These are phyloP conservation scores for Caenorhabditis inopinata DNA, from an alignment of 1,140 invertebrate genomes.

Conservation along the genomic window DNA sequence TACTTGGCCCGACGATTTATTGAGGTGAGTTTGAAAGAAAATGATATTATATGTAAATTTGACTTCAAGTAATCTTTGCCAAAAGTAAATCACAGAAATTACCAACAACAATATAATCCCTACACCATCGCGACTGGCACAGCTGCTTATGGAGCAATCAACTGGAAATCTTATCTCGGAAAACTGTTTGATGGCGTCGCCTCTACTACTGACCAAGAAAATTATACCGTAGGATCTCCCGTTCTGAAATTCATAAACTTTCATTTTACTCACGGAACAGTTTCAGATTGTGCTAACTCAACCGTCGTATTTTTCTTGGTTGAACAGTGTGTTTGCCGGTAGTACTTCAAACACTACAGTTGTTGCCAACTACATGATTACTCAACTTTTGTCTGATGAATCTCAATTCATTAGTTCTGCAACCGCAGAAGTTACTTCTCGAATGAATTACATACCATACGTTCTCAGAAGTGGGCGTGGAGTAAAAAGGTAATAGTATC, in stretches of 20 bases:
- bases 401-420: constrained; percentile 28
- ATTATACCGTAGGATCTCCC: background rate
- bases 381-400: constrained; percentile 47
- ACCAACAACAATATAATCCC: constrained; percentile 55
- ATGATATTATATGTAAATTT: too few relatives aligned
- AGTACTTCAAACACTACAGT: constrained; percentile 15
- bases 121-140: constrained; percentile 46
- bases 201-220: background rate
- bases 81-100: constrained; percentile 41
- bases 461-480: constrained; percentile 20
- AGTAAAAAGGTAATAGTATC: constrained; percentile 1
- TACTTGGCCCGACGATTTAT: constrained; percentile 53
- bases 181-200: constrained; percentile 40
- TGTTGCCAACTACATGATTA: constrained; percentile 54
- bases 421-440: background rate
- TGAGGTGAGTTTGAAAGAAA: constrained; percentile 38
- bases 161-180: constrained; percentile 43
- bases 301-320: constrained; percentile 50
- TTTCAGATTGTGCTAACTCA: constrained; percentile 46
- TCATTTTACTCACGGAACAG: too few relatives aligned
- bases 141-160: constrained; percentile 45
- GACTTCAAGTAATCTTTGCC: background rate
- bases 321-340: constrained; percentile 46
- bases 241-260: background rate
- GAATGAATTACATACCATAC: constrained; percentile 36